Evolutionary conservation across 2,113 vertebrate species (phyloP).

Genomic region (Psammodynastes pulverulentus): DNA sequence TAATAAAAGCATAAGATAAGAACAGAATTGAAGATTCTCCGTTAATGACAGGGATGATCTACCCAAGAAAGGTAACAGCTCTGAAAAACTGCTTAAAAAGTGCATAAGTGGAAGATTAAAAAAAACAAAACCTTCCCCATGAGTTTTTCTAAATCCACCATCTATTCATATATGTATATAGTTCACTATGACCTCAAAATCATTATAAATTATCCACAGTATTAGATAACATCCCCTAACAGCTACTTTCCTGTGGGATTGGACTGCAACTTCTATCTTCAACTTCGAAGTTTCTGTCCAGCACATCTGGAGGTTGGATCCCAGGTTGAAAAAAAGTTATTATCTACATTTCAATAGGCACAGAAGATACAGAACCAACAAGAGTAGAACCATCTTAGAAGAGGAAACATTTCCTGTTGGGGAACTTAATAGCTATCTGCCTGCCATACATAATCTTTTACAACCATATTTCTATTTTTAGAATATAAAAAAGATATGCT

Average conservation of each 20-base stretch:
- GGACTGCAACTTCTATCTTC: not conserved
- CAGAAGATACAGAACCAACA: not conserved
- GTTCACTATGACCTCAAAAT: not conserved
- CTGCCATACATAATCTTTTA: not conserved
- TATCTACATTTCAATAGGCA: not conserved
- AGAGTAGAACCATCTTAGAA: not conserved
- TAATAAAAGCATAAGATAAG: not conserved
- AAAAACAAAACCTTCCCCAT: too few species aligned
- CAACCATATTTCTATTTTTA: not conserved
- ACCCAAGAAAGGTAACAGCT: not conserved
- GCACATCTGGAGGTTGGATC: not conserved
- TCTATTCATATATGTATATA: not conserved
- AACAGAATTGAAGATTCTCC: not conserved
- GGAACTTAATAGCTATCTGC: not conserved
- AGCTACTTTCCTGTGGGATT: not conserved
- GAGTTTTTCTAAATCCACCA: not conserved
- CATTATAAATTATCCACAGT: not conserved
- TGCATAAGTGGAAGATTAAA: not conserved
- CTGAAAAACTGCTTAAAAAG: not conserved
- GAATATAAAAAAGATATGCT: not conserved
- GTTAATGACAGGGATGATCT: not conserved
- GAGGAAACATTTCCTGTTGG: not conserved
- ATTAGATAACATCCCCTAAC: not conserved
- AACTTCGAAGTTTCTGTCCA: not conserved
- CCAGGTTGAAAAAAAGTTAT: not conserved